Base-by-base conservation (phyloP, 2,113 vertebrate species). In the Apistogramma diplotaenia region DNA sequence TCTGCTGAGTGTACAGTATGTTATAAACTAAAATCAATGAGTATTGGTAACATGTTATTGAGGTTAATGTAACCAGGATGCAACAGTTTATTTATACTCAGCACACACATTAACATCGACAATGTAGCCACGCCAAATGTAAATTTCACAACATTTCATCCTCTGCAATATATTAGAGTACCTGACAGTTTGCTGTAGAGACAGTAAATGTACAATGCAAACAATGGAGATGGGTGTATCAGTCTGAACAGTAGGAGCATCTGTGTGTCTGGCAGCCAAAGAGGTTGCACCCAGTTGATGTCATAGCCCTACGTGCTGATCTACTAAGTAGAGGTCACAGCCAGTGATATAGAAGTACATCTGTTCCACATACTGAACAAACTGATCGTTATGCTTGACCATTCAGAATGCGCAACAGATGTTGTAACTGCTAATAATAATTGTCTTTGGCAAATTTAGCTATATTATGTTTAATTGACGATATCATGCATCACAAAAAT, bases 271-370 rank as follows among this genome's bases (percentile, higher is more conserved):
- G 91, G 93, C 88, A 92, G 85, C 74, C 60, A 71, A 55, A 83
- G 35, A 78, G 87, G 92, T 91, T 82, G 88, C 93, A 87, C 93
- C 93, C 90, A 91, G 85, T 51, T 93, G 92, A 92, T 85, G 89
- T 94, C 92, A 94, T 91, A 19, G 82, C 80, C 82, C 35, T 84
- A 54, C 37, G 27, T 65, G 43, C 49, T 81, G 79, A 76, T 89
- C 74, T 89, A 84, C 85, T 83, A 85, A 88, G 62, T 40, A 18
- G 59, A 29, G 56, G 79, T 75, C 75, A 62, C 67, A 88, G 56
- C 72, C 60, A 67, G 77, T 54, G 43, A 75, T 79, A 81, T 56
- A 76, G 49, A 59, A 58, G n/a, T 82, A 81, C 79, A 88, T 87
- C 75, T 91, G 84, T 89, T 91, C 25, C 77, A 83, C 61, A 75